These are phyloP conservation scores for Patiria miniata DNA, from an alignment of 35 echinoderm and acorn worm species.

Conservation along the genomic window DNA sequence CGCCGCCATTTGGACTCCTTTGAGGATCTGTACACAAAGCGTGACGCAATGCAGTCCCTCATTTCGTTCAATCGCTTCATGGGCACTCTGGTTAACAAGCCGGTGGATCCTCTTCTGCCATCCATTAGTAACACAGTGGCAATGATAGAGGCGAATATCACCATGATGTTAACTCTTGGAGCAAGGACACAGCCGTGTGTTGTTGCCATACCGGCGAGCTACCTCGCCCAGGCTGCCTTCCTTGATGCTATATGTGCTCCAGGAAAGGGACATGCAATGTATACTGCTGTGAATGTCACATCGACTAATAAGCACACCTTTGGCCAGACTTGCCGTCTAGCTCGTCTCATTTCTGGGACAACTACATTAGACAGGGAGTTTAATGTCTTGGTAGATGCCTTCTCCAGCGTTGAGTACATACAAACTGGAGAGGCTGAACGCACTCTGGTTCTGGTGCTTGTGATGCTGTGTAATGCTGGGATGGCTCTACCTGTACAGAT, in stretches of 20 bases:
- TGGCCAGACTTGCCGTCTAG: slow-evolving; percentile 24
- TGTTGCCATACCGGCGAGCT: slow-evolving; percentile 56
- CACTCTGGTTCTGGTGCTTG: slow-evolving; percentile 30
- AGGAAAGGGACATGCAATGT: neutral
- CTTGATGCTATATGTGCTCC: slow-evolving; percentile 35
- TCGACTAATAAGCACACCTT: neutral
- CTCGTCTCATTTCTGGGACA: slow-evolving; percentile 22
- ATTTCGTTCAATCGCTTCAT: slow-evolving; percentile 34
- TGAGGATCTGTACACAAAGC: neutral
- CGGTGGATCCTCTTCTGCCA: slow-evolving; percentile 39
- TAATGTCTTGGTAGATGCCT: slow-evolving; percentile 52
- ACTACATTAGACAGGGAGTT: slow-evolving; percentile 1
- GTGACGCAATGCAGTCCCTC: slow-evolving; percentile 22
- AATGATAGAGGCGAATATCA: slow-evolving; percentile 39
- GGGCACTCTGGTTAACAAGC: slow-evolving; percentile 23
- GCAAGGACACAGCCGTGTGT: neutral
- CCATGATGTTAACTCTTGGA: slow-evolving; percentile 32
- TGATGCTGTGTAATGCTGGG: slow-evolving; percentile 58
- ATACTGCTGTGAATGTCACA: neutral
- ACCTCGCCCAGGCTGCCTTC: slow-evolving; percentile 46
- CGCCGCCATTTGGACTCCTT: slow-evolving; percentile 22
- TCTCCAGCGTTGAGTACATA: slow-evolving; percentile 18
- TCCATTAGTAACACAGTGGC: slow-evolving; percentile 53
- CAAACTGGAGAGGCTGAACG: slow-evolving; percentile 59
- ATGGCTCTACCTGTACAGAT: neutral